These are phyloP conservation scores for Ennomos erosarius DNA, from an alignment of 2,888 invertebrate genomes.

Conservation along the genomic window DNA sequence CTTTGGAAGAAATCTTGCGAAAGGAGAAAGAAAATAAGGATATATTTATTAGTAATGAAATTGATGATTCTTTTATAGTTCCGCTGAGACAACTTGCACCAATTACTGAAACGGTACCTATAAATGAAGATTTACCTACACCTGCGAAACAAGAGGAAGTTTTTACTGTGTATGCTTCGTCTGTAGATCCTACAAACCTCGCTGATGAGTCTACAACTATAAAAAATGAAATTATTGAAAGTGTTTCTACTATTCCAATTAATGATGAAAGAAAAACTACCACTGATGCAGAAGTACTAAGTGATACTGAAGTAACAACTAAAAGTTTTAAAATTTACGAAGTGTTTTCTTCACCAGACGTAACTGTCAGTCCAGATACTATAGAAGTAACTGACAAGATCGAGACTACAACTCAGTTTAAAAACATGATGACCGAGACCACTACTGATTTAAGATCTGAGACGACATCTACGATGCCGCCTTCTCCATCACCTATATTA, in stretches of 20 bases:
- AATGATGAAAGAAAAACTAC: slow-evolving; percentile 56
- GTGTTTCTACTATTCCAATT: slow-evolving; percentile 72
- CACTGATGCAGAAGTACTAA: slow-evolving; percentile 56
- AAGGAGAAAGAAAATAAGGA: slow-evolving; percentile 68
- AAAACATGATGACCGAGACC: slow-evolving; percentile 66
- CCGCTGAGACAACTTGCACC: slow-evolving; percentile 55
- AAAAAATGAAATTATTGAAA: slow-evolving; percentile 66
- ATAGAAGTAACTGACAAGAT: slow-evolving; percentile 43
- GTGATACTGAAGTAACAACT: slow-evolving; percentile 66
- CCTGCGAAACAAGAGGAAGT: slow-evolving; percentile 55
- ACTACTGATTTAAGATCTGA: slow-evolving; percentile 71
- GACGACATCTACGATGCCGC: slow-evolving; percentile 67
- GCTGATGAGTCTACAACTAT: slow-evolving; percentile 46
- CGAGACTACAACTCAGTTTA: slow-evolving; percentile 58
- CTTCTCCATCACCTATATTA: slow-evolving; percentile 53
- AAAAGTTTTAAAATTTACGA: slow-evolving; percentile 73
- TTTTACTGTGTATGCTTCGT: slow-evolving; percentile 58
- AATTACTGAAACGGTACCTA: slow-evolving; percentile 41
- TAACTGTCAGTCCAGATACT: slow-evolving; percentile 41
- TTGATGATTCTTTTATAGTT: slow-evolving; percentile 67
- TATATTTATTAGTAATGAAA: slow-evolving; percentile 78
- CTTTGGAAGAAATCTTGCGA: slow-evolving; percentile 73
- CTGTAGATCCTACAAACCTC: slow-evolving; percentile 53
- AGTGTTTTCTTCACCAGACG: slow-evolving; percentile 64
- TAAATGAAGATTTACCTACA: slow-evolving; percentile 45